Evolutionary conservation across 2,888 invertebrate genomes (phyloP).

Genomic region (Leptopilina drosophilae): DNA sequence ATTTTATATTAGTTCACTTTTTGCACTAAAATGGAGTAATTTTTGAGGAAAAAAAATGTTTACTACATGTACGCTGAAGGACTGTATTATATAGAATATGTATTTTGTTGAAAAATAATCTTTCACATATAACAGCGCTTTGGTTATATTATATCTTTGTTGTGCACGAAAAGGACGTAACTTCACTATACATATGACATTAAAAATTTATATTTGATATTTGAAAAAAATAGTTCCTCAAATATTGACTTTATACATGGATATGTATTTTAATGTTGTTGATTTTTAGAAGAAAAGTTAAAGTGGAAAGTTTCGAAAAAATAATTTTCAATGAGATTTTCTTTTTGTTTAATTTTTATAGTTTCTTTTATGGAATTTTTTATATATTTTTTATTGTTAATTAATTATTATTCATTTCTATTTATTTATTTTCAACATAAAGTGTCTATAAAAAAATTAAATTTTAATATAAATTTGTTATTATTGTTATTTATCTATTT

Average conservation of each 20-base stretch:
- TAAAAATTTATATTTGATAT: not conserved
- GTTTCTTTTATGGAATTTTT: no score
- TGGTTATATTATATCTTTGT: not conserved
- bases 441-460: no score
- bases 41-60: not conserved
- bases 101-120: not conserved
- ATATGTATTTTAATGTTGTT: no score
- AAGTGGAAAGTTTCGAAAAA: no score
- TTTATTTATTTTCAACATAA: no score
- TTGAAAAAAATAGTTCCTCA: constrained; percentile 11
- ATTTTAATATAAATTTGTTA: no score
- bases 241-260: not conserved
- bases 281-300: no score
- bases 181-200: not conserved
- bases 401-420: no score
- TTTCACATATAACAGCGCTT: no score
- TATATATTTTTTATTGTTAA: not conserved
- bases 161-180: not conserved
- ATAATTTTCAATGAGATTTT: no score
- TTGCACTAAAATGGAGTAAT: not conserved
- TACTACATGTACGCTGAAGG: not conserved
- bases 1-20: constrained; percentile 2
- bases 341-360: no score
- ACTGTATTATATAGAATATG: not conserved
- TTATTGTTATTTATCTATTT: no score